These are phyloP conservation scores for Pteromalus puparum DNA, from an alignment of 1,140 invertebrate genomes.

Conservation along the genomic window DNA sequence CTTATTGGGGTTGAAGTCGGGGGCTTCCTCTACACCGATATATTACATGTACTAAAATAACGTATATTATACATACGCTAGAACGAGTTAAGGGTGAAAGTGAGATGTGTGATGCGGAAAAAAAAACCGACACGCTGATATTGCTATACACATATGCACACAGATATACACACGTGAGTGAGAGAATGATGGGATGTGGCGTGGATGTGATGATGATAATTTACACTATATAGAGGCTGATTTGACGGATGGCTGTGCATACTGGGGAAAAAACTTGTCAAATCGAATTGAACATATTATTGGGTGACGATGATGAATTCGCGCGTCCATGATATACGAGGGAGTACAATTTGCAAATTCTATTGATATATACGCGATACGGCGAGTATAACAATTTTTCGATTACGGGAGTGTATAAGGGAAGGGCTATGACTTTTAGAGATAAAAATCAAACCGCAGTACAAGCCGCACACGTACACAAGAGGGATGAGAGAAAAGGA, in stretches of 20 bases:
- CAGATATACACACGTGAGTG: slow-evolving; percentile 33
- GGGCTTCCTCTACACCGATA: slow-evolving; percentile 57
- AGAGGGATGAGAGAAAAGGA: slow-evolving; percentile 2
- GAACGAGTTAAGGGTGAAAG: background rate
- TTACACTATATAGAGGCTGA: background rate
- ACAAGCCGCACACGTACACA: too few relatives aligned
- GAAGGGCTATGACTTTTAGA: background rate
- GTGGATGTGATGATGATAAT: slow-evolving; percentile 2
- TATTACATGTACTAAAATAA: slow-evolving; percentile 35
- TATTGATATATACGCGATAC: background rate
- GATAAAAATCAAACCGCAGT: slow-evolving; percentile 1
- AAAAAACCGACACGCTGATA: slow-evolving; percentile 21
- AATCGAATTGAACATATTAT: slow-evolving; percentile 46
- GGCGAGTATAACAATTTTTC: slow-evolving; percentile 16
- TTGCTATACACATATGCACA: slow-evolving; percentile 50
- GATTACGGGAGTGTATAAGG: too few relatives aligned
- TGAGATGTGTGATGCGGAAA: too few relatives aligned
- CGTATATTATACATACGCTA: slow-evolving; percentile 38
- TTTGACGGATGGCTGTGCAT: slow-evolving; percentile 46
- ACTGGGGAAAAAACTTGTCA: slow-evolving; percentile 49
- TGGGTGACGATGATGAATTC: background rate
- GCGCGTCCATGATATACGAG: background rate
- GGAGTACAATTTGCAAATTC: background rate
- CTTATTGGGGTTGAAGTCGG: slow-evolving; percentile 56
- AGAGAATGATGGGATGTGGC: background rate